Conservation (phyloP, 2,888 invertebrate genomes). For the Pammene aurita region DNA sequence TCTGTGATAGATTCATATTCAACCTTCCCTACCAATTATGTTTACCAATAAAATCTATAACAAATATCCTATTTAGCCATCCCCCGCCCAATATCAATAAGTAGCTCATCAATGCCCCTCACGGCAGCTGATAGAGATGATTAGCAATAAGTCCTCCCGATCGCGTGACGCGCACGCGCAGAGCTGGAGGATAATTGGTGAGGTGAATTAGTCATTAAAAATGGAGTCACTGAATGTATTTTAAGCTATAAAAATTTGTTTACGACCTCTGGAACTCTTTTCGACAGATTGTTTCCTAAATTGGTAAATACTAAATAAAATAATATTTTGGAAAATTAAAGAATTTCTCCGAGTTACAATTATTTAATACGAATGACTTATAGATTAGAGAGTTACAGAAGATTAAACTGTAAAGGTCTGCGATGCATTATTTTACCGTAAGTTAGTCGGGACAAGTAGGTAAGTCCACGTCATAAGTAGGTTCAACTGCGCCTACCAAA, state of each 20-base stretch:
- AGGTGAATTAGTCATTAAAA: slow-evolving; percentile 8
- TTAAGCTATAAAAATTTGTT: neutral
- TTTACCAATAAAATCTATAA: slow-evolving; percentile 23
- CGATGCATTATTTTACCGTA: too few species aligned
- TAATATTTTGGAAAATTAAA: too few species aligned
- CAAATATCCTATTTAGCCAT: slow-evolving; percentile 14
- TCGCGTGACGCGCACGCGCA: slow-evolving; percentile 39
- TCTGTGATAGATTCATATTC: neutral
- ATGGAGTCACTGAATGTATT: slow-evolving; percentile 1
- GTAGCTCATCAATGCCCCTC: slow-evolving; percentile 25
- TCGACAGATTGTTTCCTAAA: neutral
- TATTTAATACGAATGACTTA: too few species aligned
- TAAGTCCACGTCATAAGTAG: too few species aligned
- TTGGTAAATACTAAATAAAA: too few species aligned
- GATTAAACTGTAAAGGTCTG: too few species aligned
- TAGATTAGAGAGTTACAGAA: too few species aligned
- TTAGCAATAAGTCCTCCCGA: slow-evolving; percentile 43
- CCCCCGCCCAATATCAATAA: slow-evolving; percentile 5
- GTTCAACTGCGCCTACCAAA: too few species aligned
- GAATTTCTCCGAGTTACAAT: too few species aligned
- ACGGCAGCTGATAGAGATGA: slow-evolving; percentile 41
- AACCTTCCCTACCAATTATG: neutral
- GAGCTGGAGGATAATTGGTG: slow-evolving; percentile 6
- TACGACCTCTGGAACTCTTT: neutral
- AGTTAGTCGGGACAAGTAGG: too few species aligned